phyloP scores from a whole-genome alignment of 2,888 invertebrate genomes.

The Lasius platythorax region DNA sequence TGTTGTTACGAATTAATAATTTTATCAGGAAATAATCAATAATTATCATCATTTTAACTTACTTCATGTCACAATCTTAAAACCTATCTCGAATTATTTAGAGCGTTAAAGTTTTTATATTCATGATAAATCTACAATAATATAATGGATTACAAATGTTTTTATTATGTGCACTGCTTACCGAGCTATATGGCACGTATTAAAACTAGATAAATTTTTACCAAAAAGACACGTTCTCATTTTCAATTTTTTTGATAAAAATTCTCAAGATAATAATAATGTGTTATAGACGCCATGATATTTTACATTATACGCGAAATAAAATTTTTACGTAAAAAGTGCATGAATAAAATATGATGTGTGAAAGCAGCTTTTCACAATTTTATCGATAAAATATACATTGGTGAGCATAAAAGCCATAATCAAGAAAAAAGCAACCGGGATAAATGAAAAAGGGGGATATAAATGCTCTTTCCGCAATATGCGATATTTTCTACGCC shows the following conservation, averaged over 20 bases:
- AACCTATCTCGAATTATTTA: not conserved
- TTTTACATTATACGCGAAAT: not conserved
- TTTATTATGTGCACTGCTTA: not conserved
- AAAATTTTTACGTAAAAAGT: conserved; percentile 8
- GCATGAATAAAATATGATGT: not conserved
- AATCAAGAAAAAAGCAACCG: not conserved
- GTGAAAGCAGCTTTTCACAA: not conserved
- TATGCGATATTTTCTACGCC: conserved; percentile 1
- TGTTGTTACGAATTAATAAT: not conserved
- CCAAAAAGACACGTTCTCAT: not conserved
- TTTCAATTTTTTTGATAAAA: not conserved
- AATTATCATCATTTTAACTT: not conserved
- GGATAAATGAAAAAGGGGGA: not conserved
- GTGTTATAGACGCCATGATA: not conserved
- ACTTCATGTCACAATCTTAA: not conserved
- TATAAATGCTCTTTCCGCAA: not conserved
- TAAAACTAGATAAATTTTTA: not conserved
- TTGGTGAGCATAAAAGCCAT: not conserved
- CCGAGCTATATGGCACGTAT: not conserved
- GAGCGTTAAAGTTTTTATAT: not conserved
- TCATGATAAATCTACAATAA: not conserved
- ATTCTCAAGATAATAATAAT: not conserved
- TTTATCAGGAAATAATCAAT: not conserved
- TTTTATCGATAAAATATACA: not conserved
- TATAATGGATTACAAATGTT: not conserved